Evolutionary conservation across 2,888 invertebrate species (phyloP), one percentile per base, ranked within the genome.

Genomic region (Brenthis hecate): DNA sequence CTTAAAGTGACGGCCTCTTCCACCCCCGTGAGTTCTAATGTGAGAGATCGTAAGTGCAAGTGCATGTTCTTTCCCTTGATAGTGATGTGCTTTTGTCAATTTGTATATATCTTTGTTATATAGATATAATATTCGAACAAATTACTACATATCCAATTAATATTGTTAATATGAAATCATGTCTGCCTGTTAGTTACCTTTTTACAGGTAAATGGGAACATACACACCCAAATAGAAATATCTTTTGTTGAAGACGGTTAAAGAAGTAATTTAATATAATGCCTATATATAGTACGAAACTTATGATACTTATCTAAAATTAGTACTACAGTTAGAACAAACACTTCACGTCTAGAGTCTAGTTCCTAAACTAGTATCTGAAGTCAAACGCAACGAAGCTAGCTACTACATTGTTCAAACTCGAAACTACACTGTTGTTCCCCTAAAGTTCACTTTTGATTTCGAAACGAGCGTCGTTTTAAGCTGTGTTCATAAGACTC

Each of bases 371-470:
- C 68, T 71, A 56, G 62, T 51, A 51, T 60, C 63, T 68, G 54
- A 71, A 70, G 67, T 61, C 70, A 65, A 70, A 70, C 67, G 60
- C 61, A 80, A 80, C 80, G 77, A 77, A 80, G 77, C 77, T 75
- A 74, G 79, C 73, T 55, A 65, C 64, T 67, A 68, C 67, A 73
- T 74, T 74, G 74, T 74, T 87, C 85, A 78, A 84, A 84, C 82
- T 85, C 81, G 84, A 83, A 73, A 69, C 71, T 74, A 65, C 62
- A 57, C 72, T 71, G 70, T 65, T 70, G 82, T 82, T 80, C 75
- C 74, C 76, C 73, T 76, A 82, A 83, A 87, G 83, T 86, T 86
- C 88, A 85, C 85, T 88, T 87, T 87, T 88, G 85, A 88, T 88
- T 87, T 87, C 74, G 76, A 79, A 80, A 78, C 80, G 78, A 82